Base-by-base conservation (phyloP, 1,140 invertebrate genomes). In the Episyrphus balteatus region DNA sequence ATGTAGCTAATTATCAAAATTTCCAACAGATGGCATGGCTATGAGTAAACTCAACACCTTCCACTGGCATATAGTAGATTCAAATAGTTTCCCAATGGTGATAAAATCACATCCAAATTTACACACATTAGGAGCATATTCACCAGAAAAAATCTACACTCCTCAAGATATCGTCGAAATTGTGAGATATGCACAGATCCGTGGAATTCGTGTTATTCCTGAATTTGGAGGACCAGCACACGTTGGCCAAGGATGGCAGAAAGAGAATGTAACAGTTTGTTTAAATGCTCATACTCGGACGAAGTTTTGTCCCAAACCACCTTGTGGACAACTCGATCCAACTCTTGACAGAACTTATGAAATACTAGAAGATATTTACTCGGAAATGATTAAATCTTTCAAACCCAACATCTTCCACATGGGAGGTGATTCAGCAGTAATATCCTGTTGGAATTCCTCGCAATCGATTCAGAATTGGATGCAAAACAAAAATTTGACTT, bases 151-250 rank as follows among this genome's bases (percentile, higher is more conserved):
- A 68, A 73, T 86, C 48, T 81, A 80, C 51, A 73, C 66, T 0
- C 51, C 66, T 15, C 46, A 70, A 19, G 73, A 77, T 48, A 60
- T 81, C 8, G 56, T 57, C n/a, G 76, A 74, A 9, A 71, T 92
- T 21, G 75, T 88, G 0, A 68, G 81, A 17, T 88, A 80, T 61
- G 88, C 77, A 1, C 68, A 76, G 13, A 70, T 80, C 15, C 73
- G 84, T 18, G 88, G 88, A 0, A 76, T 92, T 12, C 74, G 82
- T 30, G 75, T 92, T 13, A 55, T 92, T 49, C 86, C 88, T 0
- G 88, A 92, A 72, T 86, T 92, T 52, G 88, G 92, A 64, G 86
- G 85, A 36, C 88, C 88, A 1, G 87, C 88, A 46, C 88, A 92
- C 59, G 86, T 89, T 13, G 88, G 84, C 21, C 86, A 89, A 68